These are phyloP conservation scores for Drosophila ambigua DNA, from an alignment of 1,140 invertebrate species.

Conservation along the genomic window DNA sequence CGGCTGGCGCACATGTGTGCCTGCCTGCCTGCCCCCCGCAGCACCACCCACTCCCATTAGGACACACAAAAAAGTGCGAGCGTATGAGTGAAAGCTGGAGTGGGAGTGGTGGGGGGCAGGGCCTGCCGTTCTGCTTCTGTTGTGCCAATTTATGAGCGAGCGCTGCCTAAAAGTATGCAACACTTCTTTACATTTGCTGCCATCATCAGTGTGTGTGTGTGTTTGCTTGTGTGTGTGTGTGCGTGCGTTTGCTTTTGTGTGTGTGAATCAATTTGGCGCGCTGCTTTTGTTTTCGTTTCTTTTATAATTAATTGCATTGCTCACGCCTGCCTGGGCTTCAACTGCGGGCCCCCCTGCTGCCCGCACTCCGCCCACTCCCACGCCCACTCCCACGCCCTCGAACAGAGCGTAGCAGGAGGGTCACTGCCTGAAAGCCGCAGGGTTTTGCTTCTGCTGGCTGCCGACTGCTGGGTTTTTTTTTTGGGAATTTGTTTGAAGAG, in stretches of 20 bases:
- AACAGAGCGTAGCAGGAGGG: too few relatives aligned
- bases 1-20: constrained; percentile 12
- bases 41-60: neutral
- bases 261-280: constrained; percentile 63
- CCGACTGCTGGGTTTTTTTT: constrained; percentile 1
- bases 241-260: constrained; percentile 12
- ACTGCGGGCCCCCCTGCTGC: constrained; percentile 22
- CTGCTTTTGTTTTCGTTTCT: constrained; percentile 78
- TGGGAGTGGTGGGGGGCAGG: neutral
- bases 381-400: too few relatives aligned
- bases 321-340: constrained; percentile 65
- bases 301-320: constrained; percentile 82
- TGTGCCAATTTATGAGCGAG: constrained; percentile 71
- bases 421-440: too few relatives aligned
- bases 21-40: neutral
- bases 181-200: constrained; percentile 60
- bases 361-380: too few relatives aligned
- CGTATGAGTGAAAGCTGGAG: neutral
- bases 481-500: neutral
- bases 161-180: constrained; percentile 73
- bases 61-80: neutral
- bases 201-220: neutral
- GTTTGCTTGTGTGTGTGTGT: constrained; percentile 9
- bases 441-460: too few relatives aligned
- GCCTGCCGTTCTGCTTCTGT: neutral